Evolutionary conservation across 2,113 vertebrate species (phyloP), one percentile per base, ranked within the genome.

Genomic region (Butorides virescens): DNA sequence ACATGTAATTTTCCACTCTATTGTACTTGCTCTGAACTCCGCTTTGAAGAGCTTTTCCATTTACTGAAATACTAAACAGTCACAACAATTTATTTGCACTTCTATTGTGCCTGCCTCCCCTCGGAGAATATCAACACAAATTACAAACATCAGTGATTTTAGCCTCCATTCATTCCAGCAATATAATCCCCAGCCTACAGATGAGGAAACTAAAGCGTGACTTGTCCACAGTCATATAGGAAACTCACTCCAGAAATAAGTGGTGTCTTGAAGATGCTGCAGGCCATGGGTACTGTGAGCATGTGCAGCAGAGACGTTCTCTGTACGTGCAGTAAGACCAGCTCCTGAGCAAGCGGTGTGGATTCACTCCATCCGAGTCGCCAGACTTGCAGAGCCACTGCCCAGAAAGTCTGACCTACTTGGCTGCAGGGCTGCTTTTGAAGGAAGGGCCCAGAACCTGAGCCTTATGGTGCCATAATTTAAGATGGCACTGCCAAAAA

Each of bases 31-130:
- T 96, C 89, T 97, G 84, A 97, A 95, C 86, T 95, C 58, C 18
- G 9, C 74, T 96, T 94, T 92, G 95, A 95, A 95, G 96, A 95
- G 71, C 77, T 96, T 94, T 96, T 94, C 94, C 94, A 85, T 92
- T 93, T 95, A 87, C 84, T 93, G 97, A 88, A 97, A 94, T 96
- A 93, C 91, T 95, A 92, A 95, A 78, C 91, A 97, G 95, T 95
- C 94, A 95, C 91, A 95, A 95, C 77, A 93, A 92, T 96, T 96
- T 97, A 94, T 96, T 96, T 97, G 92, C 94, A 92, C 89, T 96
- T 91, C 87, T 76, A 88, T 96, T 97, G 94, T 97, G 89, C 92
- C 44, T 96, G 83, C 62, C 76, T 96, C 50, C 95, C 95, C 91
- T 95, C 63, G 3, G 95, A 95, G 92, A 95, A 96, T 95, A 95